phyloP scores from a whole-genome alignment of 2,888 invertebrate species.

The Callimorpha dominula region DNA sequence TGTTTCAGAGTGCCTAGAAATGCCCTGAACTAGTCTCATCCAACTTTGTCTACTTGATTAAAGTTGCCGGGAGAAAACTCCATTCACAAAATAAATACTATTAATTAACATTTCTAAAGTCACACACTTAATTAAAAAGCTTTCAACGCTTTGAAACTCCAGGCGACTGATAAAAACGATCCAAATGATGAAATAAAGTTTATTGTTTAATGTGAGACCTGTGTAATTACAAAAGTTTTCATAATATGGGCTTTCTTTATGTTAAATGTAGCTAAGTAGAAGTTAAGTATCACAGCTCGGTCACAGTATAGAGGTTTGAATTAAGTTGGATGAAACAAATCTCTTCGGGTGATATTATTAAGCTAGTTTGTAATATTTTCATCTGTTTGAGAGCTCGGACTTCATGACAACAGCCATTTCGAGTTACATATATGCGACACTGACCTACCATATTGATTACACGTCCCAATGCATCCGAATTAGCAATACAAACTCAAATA shows the following conservation, averaged over 20 bases:
- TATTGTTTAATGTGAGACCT: conserved; percentile 38
- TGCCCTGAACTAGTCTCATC: conserved; percentile 27
- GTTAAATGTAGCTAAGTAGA: not conserved
- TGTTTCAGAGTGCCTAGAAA: conserved; percentile 29
- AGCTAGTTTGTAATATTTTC: no score
- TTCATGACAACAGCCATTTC: no score
- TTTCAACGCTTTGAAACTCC: conserved; percentile 15
- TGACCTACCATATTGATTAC: no score
- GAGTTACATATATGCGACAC: no score
- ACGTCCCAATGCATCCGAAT: no score
- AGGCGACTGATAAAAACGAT: conserved; percentile 22
- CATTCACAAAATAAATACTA: conserved; percentile 28
- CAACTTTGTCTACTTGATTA: conserved; percentile 39
- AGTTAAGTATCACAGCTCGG: not conserved
- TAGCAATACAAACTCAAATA: no score
- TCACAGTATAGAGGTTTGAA: not conserved
- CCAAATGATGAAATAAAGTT: conserved; percentile 33
- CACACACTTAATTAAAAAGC: conserved; percentile 28
- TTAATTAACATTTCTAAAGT: conserved; percentile 40
- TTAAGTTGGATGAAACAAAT: not conserved
- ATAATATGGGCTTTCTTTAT: not conserved
- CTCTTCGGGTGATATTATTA: no score
- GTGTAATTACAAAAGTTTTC: conserved; percentile 47
- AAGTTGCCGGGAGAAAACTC: conserved; percentile 10
- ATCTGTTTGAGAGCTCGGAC: no score